A percentile compares a stretch with the other conserved stretches of the same genome.
phyloP scores from a whole-genome alignment of 2,797 vertebrate genomes.

The Chrysocyon brachyurus region DNA sequence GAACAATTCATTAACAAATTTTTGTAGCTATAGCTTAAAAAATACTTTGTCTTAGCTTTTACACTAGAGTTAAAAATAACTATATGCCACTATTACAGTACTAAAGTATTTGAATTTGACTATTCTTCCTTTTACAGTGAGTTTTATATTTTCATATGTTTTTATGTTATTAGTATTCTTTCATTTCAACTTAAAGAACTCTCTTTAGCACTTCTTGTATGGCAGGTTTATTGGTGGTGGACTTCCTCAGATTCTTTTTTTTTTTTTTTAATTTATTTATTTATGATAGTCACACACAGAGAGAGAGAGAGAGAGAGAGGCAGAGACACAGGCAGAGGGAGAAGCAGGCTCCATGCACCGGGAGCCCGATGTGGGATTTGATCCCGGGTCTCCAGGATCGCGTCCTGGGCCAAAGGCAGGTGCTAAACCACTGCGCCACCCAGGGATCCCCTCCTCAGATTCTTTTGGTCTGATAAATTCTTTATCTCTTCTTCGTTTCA shows the following conservation, averaged over 20 bases:
- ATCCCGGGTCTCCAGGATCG: no score
- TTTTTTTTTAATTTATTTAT: no score
- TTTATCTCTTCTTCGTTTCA: background rate
- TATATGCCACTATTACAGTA: background rate
- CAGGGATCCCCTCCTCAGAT: no score
- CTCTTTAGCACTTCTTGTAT: background rate
- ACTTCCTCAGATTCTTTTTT: background rate
- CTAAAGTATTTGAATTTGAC: background rate
- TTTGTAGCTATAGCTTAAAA: background rate
- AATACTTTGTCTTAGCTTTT: background rate
- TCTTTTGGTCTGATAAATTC: background rate
- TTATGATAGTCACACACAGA: no score
- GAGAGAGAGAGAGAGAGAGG: no score
- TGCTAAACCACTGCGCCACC: no score
- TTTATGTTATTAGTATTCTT: slow-evolving; percentile 5
- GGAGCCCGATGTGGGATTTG: no score
- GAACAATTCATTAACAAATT: background rate
- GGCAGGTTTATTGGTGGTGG: background rate
- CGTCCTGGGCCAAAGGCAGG: no score
- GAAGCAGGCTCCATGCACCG: no score
- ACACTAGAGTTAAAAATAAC: background rate
- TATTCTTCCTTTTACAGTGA: background rate
- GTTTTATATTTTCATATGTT: background rate
- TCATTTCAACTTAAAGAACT: background rate
- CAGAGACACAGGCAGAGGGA: no score